Evolutionary conservation across 2,888 invertebrate species (phyloP), one percentile per base, ranked within the genome.

Genomic region (Drosophila helvetica): DNA sequence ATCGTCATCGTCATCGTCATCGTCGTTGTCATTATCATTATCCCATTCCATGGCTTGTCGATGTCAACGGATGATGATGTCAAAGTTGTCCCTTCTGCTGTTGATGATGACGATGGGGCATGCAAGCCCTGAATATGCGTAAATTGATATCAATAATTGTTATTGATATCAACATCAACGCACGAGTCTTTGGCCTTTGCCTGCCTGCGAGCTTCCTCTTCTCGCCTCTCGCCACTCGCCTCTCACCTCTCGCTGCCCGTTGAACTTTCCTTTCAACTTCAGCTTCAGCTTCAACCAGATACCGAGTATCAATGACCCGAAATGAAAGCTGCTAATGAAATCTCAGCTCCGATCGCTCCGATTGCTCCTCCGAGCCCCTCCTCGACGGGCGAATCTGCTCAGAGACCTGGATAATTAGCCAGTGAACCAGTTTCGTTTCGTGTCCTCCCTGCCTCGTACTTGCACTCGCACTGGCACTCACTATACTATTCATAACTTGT

Each of bases 141-240:
- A 84, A 84, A 78, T 53, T 74, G 85, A 83, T 85, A 77, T 79
- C 69, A 73, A 79, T 84, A 70, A 80, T 79, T 79, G 86, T 79
- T 87, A 87, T 89, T 77, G 86, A 85, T 85, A 85, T 87, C 30
- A 7, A 27, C 27, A 27, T 8, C 67, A 56, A 65, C 86, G 81
- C 87, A 80, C 84, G 85, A 86, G 86, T 80, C 83, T 77, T 52
- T 46, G 50, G 47, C 43, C 47, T 5, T 46, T 47, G 50, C 10
- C 12, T 19, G 15, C n/a, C 10, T 10, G 25, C 3, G 12, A 27
- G 27, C 27, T 27, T 27, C 27, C 27, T 27, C 27, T 27, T 27
- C 33, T 33, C 10, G 10, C 30, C 9, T 10, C 3, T 10, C 30
- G 27, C 45, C 42, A 12, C 10, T 9, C 38, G 38, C 38, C 9